phyloP scores from a whole-genome alignment of 2,797 vertebrate species.

The Tapirus indicus region DNA sequence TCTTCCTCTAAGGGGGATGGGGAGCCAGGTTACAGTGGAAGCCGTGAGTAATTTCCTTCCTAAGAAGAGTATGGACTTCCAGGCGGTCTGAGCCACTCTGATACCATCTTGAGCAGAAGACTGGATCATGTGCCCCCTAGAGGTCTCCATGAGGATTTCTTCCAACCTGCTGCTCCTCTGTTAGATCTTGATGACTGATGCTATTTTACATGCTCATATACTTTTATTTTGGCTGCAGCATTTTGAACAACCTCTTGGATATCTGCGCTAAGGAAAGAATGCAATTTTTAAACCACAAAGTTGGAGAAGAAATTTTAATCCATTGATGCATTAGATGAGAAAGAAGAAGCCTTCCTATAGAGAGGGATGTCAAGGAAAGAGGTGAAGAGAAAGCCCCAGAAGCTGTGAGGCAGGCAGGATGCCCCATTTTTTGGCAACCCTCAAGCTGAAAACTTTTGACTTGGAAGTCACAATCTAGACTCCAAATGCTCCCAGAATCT shows the following conservation, averaged over 20 bases:
- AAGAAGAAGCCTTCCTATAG: not conserved
- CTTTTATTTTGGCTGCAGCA: not conserved
- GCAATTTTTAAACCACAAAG: not conserved
- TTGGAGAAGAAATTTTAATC: not conserved
- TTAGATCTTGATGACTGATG: not conserved
- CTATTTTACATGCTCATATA: not conserved
- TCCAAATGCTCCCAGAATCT: not conserved
- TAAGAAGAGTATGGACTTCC: slow-evolving; percentile 69
- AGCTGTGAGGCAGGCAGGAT: not conserved
- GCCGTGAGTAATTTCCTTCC: slow-evolving; percentile 81
- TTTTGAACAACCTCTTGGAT: not conserved
- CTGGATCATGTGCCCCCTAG: not conserved
- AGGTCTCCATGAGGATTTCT: not conserved
- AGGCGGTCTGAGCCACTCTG: slow-evolving; percentile 6
- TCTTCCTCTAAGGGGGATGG: slow-evolving; percentile 22
- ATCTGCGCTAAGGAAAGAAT: not conserved
- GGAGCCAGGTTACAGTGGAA: slow-evolving; percentile 56
- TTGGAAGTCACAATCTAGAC: not conserved
- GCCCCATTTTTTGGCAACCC: not conserved
- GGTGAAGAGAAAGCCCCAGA: not conserved
- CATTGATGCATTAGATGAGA: not conserved
- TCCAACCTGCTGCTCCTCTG: not conserved
- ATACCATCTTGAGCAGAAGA: not conserved
- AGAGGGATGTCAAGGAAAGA: not conserved
- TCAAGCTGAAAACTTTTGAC: not conserved